Evolutionary conservation across 2,888 invertebrate genomes (phyloP).

Genomic region (Ditula angustiorana): DNA sequence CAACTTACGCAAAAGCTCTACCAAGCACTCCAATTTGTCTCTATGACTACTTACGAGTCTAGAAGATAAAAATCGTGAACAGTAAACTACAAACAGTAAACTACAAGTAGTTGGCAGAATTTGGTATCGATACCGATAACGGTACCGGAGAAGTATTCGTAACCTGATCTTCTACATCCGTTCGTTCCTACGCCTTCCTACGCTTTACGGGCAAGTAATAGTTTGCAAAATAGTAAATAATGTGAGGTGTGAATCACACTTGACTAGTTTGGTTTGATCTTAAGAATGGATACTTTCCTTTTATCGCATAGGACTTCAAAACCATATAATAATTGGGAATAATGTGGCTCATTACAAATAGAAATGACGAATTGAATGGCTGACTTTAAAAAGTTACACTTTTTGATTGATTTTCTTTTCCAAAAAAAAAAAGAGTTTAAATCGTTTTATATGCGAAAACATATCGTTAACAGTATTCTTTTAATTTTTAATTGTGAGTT

Average conservation of each 20-base stretch:
- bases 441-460: too few relatives aligned
- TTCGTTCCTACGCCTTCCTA: constrained; percentile 20
- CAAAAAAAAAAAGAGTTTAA: too few relatives aligned
- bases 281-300: neutral
- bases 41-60: neutral
- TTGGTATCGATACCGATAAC: constrained; percentile 12
- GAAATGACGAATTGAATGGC: neutral
- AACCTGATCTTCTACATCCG: constrained; percentile 31
- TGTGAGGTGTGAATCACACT: constrained; percentile 11
- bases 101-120: constrained; percentile 11
- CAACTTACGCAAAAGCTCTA: neutral
- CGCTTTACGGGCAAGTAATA: constrained; percentile 14
- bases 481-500: neutral
- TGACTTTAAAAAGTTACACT: too few relatives aligned
- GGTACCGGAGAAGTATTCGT: constrained; percentile 22
- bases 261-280: neutral
- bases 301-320: too few relatives aligned
- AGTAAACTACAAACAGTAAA: constrained; percentile 20
- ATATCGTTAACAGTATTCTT: too few relatives aligned
- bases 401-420: too few relatives aligned
- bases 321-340: neutral
- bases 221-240: constrained; percentile 26
- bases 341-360: neutral
- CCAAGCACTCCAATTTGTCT: neutral
- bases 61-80: neutral